phyloP scores from a whole-genome alignment of 2,113 vertebrate genomes.

The Macrotis lagotis region DNA sequence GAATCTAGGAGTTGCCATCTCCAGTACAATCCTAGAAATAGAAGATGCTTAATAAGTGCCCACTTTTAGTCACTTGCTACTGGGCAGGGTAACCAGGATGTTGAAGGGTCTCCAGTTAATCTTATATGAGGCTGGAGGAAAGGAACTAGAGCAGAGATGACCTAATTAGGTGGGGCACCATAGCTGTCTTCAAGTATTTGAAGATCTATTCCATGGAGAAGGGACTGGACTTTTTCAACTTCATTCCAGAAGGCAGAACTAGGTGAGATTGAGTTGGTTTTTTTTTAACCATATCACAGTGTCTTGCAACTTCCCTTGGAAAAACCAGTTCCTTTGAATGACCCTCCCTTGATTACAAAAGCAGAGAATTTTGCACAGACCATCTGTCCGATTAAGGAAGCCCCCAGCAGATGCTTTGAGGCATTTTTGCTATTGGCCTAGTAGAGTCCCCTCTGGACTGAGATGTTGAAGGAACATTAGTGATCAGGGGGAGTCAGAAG shows the following conservation, averaged over 20 bases:
- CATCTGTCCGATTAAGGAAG: not conserved
- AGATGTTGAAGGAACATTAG: not conserved
- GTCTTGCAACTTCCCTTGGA: not conserved
- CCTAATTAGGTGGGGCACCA: not conserved
- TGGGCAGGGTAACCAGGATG: not conserved
- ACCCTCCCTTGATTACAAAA: not conserved
- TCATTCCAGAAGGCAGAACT: not conserved
- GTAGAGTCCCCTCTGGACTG: not conserved
- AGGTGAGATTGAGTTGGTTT: not conserved
- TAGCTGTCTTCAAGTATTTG: not conserved
- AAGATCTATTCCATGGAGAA: not conserved
- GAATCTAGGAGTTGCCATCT: too few species aligned
- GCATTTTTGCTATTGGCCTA: not conserved
- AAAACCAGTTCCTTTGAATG: not conserved
- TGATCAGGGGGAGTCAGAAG: not conserved
- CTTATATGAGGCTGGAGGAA: not conserved
- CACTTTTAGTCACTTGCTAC: not conserved
- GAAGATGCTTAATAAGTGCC: too few species aligned
- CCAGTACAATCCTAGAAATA: not conserved
- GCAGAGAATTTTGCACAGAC: not conserved
- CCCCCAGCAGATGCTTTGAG: not conserved
- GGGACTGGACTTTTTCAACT: not conserved
- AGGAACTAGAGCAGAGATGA: not conserved
- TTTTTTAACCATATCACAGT: not conserved
- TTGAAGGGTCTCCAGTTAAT: not conserved